Evolutionary conservation across 1,140 invertebrate genomes (phyloP), one percentile per base, ranked within the genome.

Genomic region (Orussus abietinus): DNA sequence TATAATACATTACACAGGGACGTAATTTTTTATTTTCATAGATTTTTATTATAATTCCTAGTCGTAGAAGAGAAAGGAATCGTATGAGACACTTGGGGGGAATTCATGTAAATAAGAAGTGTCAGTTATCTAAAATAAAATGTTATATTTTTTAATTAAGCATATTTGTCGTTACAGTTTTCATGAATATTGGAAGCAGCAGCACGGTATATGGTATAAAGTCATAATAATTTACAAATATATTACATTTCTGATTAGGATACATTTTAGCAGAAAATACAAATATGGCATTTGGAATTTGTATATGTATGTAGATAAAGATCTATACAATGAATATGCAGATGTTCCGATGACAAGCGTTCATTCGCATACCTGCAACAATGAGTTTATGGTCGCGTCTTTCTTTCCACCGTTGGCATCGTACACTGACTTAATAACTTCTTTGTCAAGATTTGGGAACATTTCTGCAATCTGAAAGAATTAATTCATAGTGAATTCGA

Each of bases 391-490:
- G 7, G 92, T 89, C 10, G 80, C 76, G 62, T 96, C 90, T 66
- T 95, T 96, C 69, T 93, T 90, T 3, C 90, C 90, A 32, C 82
- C 68, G 64, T 94, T 93, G 5, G 85, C 87, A 67, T 95, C 91
- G 57, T 91, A 80, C 12, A 98, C 86, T 1, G 90, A 91, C 65
- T 86, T 87, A 21, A 98, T 85, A 1, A 95, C 90, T 59, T 95
- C 91, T 52, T 83, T 84, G 53, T 97, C 93, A 63, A 96, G 82
- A 62, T 86, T 88, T 12, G 94, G 93, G 74, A 98, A 98, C 93
- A 98, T 96, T 74, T 96, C 92, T 58, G 88, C 81, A 42, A 97
- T 82, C 85, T 92, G 70, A 37, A 76, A 77, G 49, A 29, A 59
- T 36, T 51, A 49, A 28, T 18, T 35, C 14, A 21, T 42, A 18